Evolutionary conservation across 2,888 invertebrate genomes (phyloP), one percentile per base, ranked within the genome.

Genomic region (Allacma fusca): DNA sequence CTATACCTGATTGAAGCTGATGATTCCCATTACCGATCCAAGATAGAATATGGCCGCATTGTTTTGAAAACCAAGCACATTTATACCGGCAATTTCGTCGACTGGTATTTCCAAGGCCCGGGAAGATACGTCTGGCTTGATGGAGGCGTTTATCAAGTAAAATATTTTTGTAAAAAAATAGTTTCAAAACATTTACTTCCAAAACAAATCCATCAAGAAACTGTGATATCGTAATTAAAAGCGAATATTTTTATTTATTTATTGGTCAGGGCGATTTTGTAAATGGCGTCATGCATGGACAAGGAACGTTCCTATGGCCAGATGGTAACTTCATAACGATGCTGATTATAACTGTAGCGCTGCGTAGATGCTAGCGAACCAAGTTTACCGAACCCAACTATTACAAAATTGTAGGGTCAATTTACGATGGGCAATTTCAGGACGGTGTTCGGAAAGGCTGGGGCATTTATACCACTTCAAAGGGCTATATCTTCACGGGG

Each of bases 1-100:
- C 4, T 23, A 1, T 75, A 77, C 28, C 24, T 84, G 40, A 67
- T 84, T 0, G 83, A 81, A 68, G 83, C 81, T 0, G 82, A 82
- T 5, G 50, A 71, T 34, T 26, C 26, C 5, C 76, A 81, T 44
- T 80, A 78, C 28, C 44, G 76, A n/a, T 67, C 78, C 21, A 79
- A 79, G 69, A 72, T 82, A 19, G 81, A 81, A 24, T 84, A 82
- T 71, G 84, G 81, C 4, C 68, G 82, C 21, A 74, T 81, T 0
- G 82, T 83, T 9, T 78, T 84, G 50, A 84, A 84, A 76, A 82
- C 81, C 19, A 84, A 84, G 65, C 76, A 83, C 50, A 78, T 83
- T 12, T 84, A 81, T 75, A 81, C 81, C 0, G 84, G 84, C 29
- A 80, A 82, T 59, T 80, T 84, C n/a, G 50, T 69, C 4, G 64